Percentiles rank a stretch among this genome's conserved stretches.
phyloP scores from a whole-genome alignment of 1,140 invertebrate species.

The Stegodyphus mimosarum region DNA sequence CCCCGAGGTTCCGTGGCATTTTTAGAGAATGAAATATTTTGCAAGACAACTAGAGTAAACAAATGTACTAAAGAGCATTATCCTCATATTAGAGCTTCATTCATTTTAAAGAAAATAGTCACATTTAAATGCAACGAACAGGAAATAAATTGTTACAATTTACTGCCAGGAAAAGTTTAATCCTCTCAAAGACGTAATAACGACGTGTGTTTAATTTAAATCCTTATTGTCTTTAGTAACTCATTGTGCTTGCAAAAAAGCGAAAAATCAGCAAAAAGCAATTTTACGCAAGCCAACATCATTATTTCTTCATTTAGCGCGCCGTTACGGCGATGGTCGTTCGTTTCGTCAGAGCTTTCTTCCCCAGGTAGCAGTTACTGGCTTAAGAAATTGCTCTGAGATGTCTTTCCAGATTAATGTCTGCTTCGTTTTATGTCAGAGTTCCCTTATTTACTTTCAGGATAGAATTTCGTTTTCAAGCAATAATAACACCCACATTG shows the following conservation, averaged over 20 bases:
- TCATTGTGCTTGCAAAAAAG: not conserved
- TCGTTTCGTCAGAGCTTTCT: not conserved
- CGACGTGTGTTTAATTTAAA: not conserved
- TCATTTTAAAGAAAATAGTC: too few relatives aligned
- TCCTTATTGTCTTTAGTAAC: slow-evolving; percentile 3
- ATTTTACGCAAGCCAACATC: not conserved
- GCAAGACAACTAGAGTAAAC: too few relatives aligned
- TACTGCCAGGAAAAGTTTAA: too few relatives aligned
- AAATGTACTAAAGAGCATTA: too few relatives aligned
- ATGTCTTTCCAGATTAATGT: slow-evolving; percentile 21
- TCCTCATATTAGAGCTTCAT: too few relatives aligned
- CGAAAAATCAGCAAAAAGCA: not conserved
- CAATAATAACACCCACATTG: too few relatives aligned
- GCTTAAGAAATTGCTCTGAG: not conserved
- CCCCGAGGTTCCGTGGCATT: too few relatives aligned
- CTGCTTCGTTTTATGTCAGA: not conserved
- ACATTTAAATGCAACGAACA: too few relatives aligned
- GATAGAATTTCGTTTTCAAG: too few relatives aligned
- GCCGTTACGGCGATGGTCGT: not conserved
- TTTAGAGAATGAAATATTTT: too few relatives aligned
- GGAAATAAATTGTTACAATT: too few relatives aligned
- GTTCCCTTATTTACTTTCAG: slow-evolving; percentile 10
- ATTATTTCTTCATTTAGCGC: slow-evolving; percentile 12
- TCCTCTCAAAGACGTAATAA: not conserved
- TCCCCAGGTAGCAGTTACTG: slow-evolving; percentile 5